Evolutionary conservation across 1,140 invertebrate species (phyloP), one percentile per base, ranked within the genome.

Genomic region (Bombus polaris): DNA sequence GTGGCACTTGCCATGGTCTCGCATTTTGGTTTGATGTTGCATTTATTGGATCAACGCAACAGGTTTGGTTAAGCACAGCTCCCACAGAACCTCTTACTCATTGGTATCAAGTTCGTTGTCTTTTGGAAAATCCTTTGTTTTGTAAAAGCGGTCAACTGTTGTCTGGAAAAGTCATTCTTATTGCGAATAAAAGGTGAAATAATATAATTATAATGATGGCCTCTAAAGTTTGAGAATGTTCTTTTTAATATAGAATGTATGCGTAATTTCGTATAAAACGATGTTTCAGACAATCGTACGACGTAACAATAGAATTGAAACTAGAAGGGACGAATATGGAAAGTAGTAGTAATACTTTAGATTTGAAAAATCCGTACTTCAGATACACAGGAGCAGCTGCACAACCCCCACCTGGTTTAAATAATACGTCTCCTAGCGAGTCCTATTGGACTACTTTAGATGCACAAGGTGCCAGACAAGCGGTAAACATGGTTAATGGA

Each of bases 11-110:
- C 87, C 99, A 99, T 93, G 99, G 99, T 15, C 95, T 99, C 83
- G 99, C 99, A 35, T 99, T 99, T 95, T 99, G 99, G 99, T 99
- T 99, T 95, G 99, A 99, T 96, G 99, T 99, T n/a, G 98, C 99
- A 74, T 99, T 99, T 95, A 97, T 98, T 76, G 99, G 99, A 44
- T 97, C 97, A 80, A 97, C 97, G 85, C 97, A 98, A 92, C 97
- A 98, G 81, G 97, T 99, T 76, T 99, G 99, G 99, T 95, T 99
- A 9, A 99, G 99, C n/a, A 99, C 99, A 37, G 97, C 99, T 13
- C 99, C 99, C 1, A 99, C 99, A 32, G 99, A 99, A 94, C 98
- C 99, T n/a, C 95, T 99, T 5, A 99, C 99, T 57, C 99, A 99
- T 95, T 99, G 99, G 99, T 99, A 99, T 95, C 99, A 99, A 97